phyloP scores from a whole-genome alignment of 2,113 vertebrate genomes.

The Pyxicephalus adspersus region DNA sequence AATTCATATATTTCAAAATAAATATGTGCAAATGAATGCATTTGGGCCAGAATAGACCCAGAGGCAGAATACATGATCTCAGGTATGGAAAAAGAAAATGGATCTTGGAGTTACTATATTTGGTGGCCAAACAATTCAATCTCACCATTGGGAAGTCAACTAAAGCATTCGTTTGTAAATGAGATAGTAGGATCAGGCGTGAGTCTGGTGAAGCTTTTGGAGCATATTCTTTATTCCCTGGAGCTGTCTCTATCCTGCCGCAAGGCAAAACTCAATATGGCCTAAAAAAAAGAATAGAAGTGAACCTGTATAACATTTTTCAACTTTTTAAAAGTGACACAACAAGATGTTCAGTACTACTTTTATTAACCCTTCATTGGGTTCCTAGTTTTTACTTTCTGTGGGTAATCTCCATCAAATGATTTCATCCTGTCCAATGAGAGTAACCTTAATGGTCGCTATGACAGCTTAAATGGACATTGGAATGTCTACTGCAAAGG shows the following conservation, averaged over 20 bases:
- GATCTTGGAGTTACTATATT: slow-evolving; percentile 42
- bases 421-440: too few species aligned
- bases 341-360: too few species aligned
- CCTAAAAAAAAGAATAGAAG: not conserved
- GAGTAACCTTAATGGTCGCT: too few species aligned
- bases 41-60: slow-evolving; percentile 44
- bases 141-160: slow-evolving; percentile 3
- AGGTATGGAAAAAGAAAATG: slow-evolving; percentile 24
- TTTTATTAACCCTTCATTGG: too few species aligned
- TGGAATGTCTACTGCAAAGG: too few species aligned
- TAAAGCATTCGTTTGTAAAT: slow-evolving; percentile 25
- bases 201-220: slow-evolving; percentile 22
- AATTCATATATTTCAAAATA: slow-evolving; percentile 37
- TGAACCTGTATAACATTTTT: too few species aligned
- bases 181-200: slow-evolving; percentile 18
- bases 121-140: slow-evolving; percentile 38
- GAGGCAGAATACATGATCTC: slow-evolving; percentile 41
- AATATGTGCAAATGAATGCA: slow-evolving; percentile 53
- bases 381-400: too few species aligned
- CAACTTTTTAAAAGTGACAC: too few species aligned
- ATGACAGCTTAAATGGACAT: too few species aligned
- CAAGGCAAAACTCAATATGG: not conserved
- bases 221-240: slow-evolving; percentile 18
- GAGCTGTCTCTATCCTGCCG: slow-evolving; percentile 18
- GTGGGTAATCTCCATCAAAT: too few species aligned